A percentile compares a stretch with the other conserved stretches of the same genome.
Conservation (phyloP, 2,113 vertebrate species). For the Grammatotria lemairii region DNA sequence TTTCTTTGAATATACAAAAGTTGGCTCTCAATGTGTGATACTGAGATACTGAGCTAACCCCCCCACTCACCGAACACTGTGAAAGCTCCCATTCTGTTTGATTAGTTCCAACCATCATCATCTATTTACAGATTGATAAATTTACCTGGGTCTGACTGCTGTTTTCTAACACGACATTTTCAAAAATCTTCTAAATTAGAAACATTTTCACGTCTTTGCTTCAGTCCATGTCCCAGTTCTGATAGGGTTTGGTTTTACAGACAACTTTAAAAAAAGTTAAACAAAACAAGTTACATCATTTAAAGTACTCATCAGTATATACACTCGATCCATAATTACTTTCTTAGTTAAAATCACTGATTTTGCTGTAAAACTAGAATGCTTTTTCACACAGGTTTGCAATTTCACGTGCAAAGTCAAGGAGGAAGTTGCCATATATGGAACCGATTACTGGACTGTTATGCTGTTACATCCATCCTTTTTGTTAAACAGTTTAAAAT, state of each 20-base stretch:
- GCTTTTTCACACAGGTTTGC: not conserved
- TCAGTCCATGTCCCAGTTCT: not conserved
- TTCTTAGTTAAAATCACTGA: not conserved
- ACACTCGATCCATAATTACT: not conserved
- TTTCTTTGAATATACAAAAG: not conserved
- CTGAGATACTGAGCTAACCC: not conserved
- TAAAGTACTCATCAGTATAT: not conserved
- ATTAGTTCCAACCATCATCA: slow-evolving; percentile 45
- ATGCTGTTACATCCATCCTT: not conserved
- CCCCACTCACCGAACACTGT: not conserved
- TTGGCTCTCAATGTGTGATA: slow-evolving; percentile 17
- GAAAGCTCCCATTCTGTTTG: slow-evolving; percentile 17
- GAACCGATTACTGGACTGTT: not conserved
- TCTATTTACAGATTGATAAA: slow-evolving; percentile 47
- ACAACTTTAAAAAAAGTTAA: not conserved
- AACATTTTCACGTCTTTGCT: not conserved
- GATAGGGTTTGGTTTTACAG: not conserved
- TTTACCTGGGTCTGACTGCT: not conserved
- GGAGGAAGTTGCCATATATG: not conserved
- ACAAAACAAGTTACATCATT: not conserved
- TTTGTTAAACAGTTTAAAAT: not conserved
- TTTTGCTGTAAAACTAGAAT: not conserved
- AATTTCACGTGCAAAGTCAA: not conserved
- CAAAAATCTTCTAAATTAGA: not conserved
- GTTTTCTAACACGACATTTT: not conserved